Evolutionary conservation across 1,140 invertebrate genomes (phyloP), one percentile per base, ranked within the genome.

Genomic region (Holcopasites calliopsidis): DNA sequence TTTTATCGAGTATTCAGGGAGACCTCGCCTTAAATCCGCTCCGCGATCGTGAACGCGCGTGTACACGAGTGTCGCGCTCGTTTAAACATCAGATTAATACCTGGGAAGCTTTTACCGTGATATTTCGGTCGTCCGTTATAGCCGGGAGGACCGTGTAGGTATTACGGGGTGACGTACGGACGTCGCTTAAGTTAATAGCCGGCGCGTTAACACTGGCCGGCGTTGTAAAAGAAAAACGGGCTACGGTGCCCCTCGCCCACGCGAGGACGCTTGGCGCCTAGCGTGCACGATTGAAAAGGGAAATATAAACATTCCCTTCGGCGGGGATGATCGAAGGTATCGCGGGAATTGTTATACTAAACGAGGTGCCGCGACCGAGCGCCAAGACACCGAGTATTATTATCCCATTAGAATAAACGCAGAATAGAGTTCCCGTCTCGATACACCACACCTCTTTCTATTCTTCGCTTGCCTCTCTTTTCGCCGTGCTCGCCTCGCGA

Each of bases 361-460:
- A 79, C 71, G 68, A 82, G 65, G 57, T 71, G 76, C 65, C 65
- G 55, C 44, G 61, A 72, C 35, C 60, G 50, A 73, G 50, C 77
- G 73, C 49, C 74, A 71, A 61, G 73, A 82, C 71, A 84, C 55
- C 79, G 66, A 75, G 61, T 76, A 86, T 88, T n/a, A n/a, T n/a
- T 85, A 85, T 86, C 68, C 71, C 69, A 85, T 88, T 86, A 80
- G 76, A 86, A 87, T 88, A 88, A 88, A 89, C 88, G 88, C 81
- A 88, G 88, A 89, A 77, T 68, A 82, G 79, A 68, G 52, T 44
- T 58, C 16, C 47, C 35, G 42, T 65, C 79, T 62, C 57, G 13
- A 40, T 38, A 2, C 40, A 35, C 38, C 68, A 11, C 3, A 13
- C 52, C 26, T 7, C 8, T 40, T 5, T 33, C 40, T 13, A 18